Base-by-base conservation (phyloP, 92 coral and sea anemone genomes). In the Chrysogorgia sp. region DNA sequence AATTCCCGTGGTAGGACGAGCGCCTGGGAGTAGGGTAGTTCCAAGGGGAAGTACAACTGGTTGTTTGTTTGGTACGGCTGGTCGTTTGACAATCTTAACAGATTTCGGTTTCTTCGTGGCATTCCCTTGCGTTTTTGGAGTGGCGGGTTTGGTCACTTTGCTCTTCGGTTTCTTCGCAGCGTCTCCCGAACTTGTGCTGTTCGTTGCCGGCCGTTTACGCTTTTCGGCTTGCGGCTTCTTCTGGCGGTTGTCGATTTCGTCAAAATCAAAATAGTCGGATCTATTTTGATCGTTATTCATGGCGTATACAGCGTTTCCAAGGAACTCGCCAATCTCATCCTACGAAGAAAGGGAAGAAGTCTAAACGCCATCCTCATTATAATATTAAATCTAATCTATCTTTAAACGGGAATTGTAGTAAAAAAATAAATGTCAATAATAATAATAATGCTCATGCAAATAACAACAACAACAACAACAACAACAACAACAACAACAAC, bases 301-400 rank as follows among this genome's bases (percentile, higher is more conserved):
- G 33, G 87, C 85, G 2, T 92, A 89, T 52, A 96, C 82, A 0
- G 92, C 98, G 31, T 87, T 88, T 34, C 97, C 94, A 2, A 94
- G 88, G 70, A 94, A 94, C 61, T 94, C 98, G 19, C 98, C 98
- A 53, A 94, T 94, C 67, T 94, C 96, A 41, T 94, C 98, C 98
- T 94, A 41, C 22, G 47, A 1, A 33, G 7, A 34, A 33, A 74
- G 43, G 62, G 81, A 56, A 37, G 12, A 4, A 37, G 6, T 37
- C 12, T 12, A 4, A 37, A 37, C 43, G 12, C 12, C 6, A 5
- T n/a, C n/a, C n/a, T n/a, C n/a, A n/a, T n/a, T n/a, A n/a, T n/a
- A n/a, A n/a, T n/a, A n/a, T n/a, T n/a, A n/a, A n/a, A n/a, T n/a
- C n/a, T n/a, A n/a, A n/a, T n/a, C n/a, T n/a, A n/a, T n/a, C n/a